phyloP scores from a whole-genome alignment of 1,140 invertebrate genomes.

The Drosophila auraria region DNA sequence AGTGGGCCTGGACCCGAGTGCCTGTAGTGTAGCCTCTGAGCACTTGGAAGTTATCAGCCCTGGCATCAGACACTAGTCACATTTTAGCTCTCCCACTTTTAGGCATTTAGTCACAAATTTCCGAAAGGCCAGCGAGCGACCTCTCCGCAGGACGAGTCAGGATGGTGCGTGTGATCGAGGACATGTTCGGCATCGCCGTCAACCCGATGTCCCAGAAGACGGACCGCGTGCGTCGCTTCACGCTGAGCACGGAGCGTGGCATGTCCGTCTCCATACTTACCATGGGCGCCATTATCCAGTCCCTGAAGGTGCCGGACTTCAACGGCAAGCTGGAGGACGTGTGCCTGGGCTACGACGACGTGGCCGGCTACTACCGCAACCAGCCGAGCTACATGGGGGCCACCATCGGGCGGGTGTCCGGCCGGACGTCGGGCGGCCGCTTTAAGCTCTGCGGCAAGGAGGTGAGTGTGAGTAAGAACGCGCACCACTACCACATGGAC shows the following conservation, averaged over 20 bases:
- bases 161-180: conserved; percentile 78
- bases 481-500: conserved; percentile 91
- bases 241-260: conserved; percentile 87
- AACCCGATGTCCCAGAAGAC: conserved; percentile 81
- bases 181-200: conserved; percentile 75
- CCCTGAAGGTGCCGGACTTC: conserved; percentile 90
- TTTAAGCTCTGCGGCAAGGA: conserved; percentile 89
- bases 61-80: conserved; percentile 13
- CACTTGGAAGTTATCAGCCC: background rate
- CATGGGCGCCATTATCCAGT: conserved; percentile 91
- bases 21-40: background rate
- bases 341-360: conserved; percentile 91
- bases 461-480: conserved; percentile 90
- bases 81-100: conserved; percentile 25
- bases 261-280: conserved; percentile 88
- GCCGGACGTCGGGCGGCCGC: conserved; percentile 90
- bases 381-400: conserved; percentile 93
- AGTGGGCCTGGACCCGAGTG: background rate
- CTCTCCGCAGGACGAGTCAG: conserved; percentile 15
- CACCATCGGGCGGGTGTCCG: conserved; percentile 94
- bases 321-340: conserved; percentile 89
- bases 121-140: background rate
- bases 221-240: conserved; percentile 86
- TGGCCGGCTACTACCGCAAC: conserved; percentile 86
- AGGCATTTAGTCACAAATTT: conserved; percentile 18